These are phyloP conservation scores for Calosoma granatense DNA, from an alignment of 1,140 invertebrate species.

Conservation along the genomic window DNA sequence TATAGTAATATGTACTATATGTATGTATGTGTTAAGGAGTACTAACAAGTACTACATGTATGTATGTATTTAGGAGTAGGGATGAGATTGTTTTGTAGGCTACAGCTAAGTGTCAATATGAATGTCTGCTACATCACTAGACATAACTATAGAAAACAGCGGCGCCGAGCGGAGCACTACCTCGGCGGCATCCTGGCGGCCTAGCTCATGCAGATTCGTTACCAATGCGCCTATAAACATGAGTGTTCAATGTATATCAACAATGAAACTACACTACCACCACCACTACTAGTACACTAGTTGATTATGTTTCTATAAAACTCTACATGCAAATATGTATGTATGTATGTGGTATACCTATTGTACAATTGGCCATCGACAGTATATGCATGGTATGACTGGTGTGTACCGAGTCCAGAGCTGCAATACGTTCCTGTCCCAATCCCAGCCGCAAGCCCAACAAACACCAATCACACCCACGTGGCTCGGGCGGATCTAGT, in stretches of 20 bases:
- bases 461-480: constrained; percentile 76
- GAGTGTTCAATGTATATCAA: not conserved
- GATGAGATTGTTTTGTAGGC: no score
- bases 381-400: constrained; percentile 33
- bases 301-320: not conserved
- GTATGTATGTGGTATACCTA: constrained; percentile 22
- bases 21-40: no score
- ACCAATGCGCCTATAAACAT: constrained; percentile 27
- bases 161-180: constrained; percentile 26
- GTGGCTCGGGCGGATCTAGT: constrained; percentile 66
- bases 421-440: constrained; percentile 31
- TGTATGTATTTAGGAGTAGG: no score
- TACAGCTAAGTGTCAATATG: no score
- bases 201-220: constrained; percentile 30
- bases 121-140: no score
- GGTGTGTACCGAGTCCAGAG: constrained; percentile 29
- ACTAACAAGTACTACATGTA: no score
- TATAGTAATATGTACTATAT: no score
- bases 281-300: not conserved
- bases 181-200: constrained; percentile 27
- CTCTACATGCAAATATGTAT: not conserved
- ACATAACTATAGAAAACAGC: constrained; percentile 18
- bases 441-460: constrained; percentile 64
- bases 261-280: not conserved
- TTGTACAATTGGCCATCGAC: constrained; percentile 30